These are phyloP conservation scores for Danaus melanippus DNA, from an alignment of 1,140 invertebrate genomes.

Conservation along the genomic window DNA sequence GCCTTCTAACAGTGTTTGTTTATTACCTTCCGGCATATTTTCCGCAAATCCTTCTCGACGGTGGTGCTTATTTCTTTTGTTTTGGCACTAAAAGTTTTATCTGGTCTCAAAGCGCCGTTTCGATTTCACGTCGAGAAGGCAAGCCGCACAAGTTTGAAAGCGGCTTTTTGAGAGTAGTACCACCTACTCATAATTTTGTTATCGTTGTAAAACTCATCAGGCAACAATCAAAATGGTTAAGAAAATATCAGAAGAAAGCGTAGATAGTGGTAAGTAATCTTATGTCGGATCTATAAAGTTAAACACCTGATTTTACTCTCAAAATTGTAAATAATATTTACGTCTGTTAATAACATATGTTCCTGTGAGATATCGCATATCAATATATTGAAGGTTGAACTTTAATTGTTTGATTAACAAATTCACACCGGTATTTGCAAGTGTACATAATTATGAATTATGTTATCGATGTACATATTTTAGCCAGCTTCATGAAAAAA, in stretches of 20 bases:
- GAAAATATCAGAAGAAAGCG: conserved; percentile 72
- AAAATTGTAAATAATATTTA: too few relatives aligned
- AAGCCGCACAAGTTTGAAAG: conserved; percentile 67
- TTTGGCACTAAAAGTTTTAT: conserved; percentile 55
- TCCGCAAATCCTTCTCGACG: conserved; percentile 65
- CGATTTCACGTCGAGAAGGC: conserved; percentile 70
- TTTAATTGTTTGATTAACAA: too few relatives aligned
- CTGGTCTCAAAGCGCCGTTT: conserved; percentile 57
- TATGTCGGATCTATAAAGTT: conserved; percentile 3
- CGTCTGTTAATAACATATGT: too few relatives aligned
- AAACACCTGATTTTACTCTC: too few relatives aligned
- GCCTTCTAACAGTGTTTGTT: conserved; percentile 70
- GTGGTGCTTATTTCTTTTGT: conserved; percentile 59
- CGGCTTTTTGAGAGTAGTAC: conserved; percentile 68
- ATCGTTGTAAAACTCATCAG: conserved; percentile 57
- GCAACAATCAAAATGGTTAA: conserved; percentile 68
- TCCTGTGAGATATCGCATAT: too few relatives aligned
- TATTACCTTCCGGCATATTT: conserved; percentile 66
- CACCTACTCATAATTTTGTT: conserved; percentile 61
- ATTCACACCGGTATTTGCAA: too few relatives aligned
- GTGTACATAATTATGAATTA: too few relatives aligned
- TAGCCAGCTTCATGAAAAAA: too few relatives aligned
- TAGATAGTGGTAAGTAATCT: conserved; percentile 65
- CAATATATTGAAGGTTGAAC: too few relatives aligned
- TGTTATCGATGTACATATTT: too few relatives aligned